phyloP scores from a whole-genome alignment of 2,888 invertebrate species.

The Girardia tigrina region DNA sequence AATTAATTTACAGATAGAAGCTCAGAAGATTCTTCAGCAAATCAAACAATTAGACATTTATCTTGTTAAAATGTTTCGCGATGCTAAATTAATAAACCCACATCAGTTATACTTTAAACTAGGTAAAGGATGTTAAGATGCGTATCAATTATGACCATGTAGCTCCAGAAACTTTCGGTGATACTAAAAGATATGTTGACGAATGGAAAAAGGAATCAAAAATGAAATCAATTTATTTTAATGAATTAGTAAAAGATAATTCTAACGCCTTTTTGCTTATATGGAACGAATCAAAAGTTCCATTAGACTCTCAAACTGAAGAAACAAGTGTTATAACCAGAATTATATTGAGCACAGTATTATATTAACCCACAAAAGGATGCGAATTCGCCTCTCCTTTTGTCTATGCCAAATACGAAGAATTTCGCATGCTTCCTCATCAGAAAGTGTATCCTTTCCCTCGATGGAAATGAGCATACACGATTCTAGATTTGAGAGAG shows the following conservation, averaged over 20 bases:
- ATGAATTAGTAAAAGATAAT: slow-evolving; percentile 23
- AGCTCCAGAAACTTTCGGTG: neutral
- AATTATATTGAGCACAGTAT: neutral
- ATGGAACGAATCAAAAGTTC: neutral
- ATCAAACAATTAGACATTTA: neutral
- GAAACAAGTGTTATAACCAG: neutral
- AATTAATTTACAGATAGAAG: neutral
- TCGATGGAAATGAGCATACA: too few relatives aligned
- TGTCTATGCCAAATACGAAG: too few relatives aligned
- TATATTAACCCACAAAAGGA: too few relatives aligned
- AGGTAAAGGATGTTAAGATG: slow-evolving; percentile 8
- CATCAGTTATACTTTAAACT: slow-evolving; percentile 9
- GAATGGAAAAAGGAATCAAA: slow-evolving; percentile 4
- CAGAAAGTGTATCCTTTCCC: too few relatives aligned
- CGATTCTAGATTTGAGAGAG: too few relatives aligned
- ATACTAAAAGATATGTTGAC: neutral
- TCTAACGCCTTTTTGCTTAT: neutral
- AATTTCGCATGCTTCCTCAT: too few relatives aligned
- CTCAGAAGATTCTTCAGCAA: neutral
- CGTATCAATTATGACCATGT: neutral
- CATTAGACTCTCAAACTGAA: neutral
- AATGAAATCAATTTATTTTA: neutral
- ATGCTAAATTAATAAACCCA: neutral
- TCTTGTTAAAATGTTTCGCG: neutral
- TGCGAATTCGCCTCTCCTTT: too few relatives aligned